Percentiles rank a stretch among this genome's conserved stretches.
Conservation (phyloP, 2,113 vertebrate species). For the Heloderma charlesbogerti region DNA sequence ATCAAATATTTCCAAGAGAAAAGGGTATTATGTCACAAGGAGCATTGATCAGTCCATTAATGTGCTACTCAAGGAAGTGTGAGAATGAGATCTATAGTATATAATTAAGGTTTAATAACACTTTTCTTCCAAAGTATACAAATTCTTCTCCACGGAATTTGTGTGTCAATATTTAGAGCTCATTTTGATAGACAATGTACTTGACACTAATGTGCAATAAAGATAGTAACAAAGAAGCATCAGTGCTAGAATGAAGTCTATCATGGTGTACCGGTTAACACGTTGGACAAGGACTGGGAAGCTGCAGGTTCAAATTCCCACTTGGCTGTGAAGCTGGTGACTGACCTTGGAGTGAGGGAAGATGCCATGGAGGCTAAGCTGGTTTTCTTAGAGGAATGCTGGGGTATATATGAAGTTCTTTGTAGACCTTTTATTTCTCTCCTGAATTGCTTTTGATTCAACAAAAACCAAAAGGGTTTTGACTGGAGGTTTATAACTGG, state of each 20-base stretch:
- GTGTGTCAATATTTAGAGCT: background rate
- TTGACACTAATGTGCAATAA: background rate
- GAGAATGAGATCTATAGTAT: background rate
- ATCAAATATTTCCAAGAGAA: slow-evolving; percentile 9
- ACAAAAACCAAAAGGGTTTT: no score
- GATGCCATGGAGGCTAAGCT: no score
- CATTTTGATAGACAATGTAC: background rate
- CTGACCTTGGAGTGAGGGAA: no score
- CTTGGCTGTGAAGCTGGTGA: no score
- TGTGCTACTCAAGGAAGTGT: slow-evolving; percentile 38
- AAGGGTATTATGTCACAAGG: background rate
- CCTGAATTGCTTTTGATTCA: background rate
- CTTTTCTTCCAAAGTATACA: slow-evolving; percentile 23
- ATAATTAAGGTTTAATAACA: slow-evolving; percentile 46
- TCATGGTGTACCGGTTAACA: background rate
- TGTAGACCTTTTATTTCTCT: background rate
- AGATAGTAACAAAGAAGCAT: background rate
- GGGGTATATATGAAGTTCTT: background rate
- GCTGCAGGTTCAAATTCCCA: no score
- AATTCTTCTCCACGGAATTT: slow-evolving; percentile 32
- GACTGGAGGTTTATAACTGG: background rate
- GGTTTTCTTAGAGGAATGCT: no score
- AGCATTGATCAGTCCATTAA: slow-evolving; percentile 3
- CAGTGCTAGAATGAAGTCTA: no score
- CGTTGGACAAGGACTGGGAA: no score